These are phyloP conservation scores for Liasis olivaceus DNA, from an alignment of 2,797 vertebrate genomes.

Conservation along the genomic window DNA sequence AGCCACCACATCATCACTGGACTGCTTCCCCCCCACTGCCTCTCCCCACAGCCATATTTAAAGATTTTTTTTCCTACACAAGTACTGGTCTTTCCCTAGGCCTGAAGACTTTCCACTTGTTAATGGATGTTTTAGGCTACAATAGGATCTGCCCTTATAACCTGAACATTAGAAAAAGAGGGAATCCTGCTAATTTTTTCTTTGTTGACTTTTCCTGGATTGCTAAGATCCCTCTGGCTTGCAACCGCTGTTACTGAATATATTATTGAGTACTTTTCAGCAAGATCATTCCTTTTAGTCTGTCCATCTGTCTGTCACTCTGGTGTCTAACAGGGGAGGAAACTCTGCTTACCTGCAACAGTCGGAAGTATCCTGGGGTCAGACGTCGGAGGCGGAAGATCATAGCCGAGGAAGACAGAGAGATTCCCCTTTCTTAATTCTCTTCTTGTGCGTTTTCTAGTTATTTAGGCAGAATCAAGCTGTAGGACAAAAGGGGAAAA, in stretches of 20 bases:
- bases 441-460: neutral
- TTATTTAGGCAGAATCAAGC: neutral
- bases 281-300: neutral
- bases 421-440: neutral
- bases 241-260: neutral
- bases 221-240: neutral
- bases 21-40: neutral
- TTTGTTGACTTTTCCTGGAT: neutral
- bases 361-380: conserved; percentile 92
- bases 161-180: neutral
- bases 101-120: neutral
- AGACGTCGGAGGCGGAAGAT: conserved; percentile 88
- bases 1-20: too few species aligned
- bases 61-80: neutral
- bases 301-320: neutral
- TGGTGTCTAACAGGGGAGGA: too few species aligned
- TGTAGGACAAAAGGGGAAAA: neutral
- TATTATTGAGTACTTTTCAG: neutral
- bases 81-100: too few species aligned
- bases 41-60: neutral
- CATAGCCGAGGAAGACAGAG: conserved; percentile 60
- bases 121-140: neutral
- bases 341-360: conserved; percentile 84
- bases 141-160: neutral
- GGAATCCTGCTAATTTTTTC: neutral